These are phyloP conservation scores for Drosophila melanocephala DNA, from an alignment of 2,888 invertebrate species.

Conservation along the genomic window DNA sequence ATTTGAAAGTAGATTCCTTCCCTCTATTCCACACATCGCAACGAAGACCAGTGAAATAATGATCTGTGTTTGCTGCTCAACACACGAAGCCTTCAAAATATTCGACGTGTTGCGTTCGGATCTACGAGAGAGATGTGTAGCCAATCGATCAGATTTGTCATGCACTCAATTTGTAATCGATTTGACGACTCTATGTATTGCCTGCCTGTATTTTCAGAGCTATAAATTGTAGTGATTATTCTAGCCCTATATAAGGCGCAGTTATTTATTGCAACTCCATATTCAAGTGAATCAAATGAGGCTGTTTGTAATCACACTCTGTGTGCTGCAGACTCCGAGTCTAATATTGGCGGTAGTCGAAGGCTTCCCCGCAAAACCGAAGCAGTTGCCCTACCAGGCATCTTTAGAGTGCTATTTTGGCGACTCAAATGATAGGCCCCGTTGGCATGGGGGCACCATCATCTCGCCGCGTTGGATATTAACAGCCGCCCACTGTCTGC, in stretches of 20 bases:
- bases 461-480: constrained; percentile 54
- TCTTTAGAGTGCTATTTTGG: constrained; percentile 34
- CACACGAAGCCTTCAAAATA: background rate
- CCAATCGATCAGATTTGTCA: background rate
- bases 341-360: constrained; percentile 47
- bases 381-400: constrained; percentile 60
- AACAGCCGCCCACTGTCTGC: constrained; percentile 66
- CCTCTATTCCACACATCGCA: background rate
- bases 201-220: background rate
- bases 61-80: background rate
- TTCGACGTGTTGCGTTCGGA: background rate
- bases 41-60: background rate
- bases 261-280: background rate
- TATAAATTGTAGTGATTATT: constrained; percentile 24
- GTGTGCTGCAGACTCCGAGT: constrained; percentile 8
- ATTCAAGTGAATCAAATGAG: constrained; percentile 34
- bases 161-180: background rate
- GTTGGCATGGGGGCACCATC: constrained; percentile 61
- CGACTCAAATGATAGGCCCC: background rate
- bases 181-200: background rate
- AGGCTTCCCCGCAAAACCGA: constrained; percentile 34
- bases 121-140: background rate
- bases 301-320: constrained; percentile 21
- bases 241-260: constrained; percentile 43
- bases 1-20: too few species aligned